Conservation (phyloP, 2,888 invertebrate genomes). For the Platypus cylindrus region DNA sequence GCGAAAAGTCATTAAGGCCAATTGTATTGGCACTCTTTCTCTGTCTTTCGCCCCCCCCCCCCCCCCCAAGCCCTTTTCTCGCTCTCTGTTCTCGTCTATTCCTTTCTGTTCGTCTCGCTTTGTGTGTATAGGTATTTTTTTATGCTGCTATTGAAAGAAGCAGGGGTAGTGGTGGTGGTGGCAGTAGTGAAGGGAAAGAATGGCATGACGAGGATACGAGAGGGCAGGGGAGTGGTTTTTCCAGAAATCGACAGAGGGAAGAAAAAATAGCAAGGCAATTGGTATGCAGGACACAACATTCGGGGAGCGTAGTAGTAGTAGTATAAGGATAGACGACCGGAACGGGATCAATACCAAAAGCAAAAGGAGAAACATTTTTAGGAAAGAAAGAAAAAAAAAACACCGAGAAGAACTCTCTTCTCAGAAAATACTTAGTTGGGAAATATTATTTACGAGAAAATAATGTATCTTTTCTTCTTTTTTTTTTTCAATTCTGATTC, state of each 20-base stretch:
- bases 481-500: too few species aligned
- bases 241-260: constrained; percentile 27
- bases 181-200: too few species aligned
- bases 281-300: constrained; percentile 49
- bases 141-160: constrained; percentile 16
- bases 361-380: constrained; percentile 36
- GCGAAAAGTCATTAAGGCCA: constrained; percentile 30
- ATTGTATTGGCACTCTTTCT: constrained; percentile 32
- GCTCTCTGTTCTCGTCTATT: too few species aligned
- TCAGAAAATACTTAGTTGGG: too few species aligned
- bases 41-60: too few species aligned
- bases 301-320: constrained; percentile 26
- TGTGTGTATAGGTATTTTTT: constrained; percentile 31
- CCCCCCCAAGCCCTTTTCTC: not conserved
- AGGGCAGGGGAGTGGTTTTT: constrained; percentile 14
- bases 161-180: constrained; percentile 18
- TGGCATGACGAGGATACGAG: too few species aligned
- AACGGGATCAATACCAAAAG: constrained; percentile 37
- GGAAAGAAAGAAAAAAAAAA: too few species aligned
- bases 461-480: too few species aligned
- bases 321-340: constrained; percentile 36
- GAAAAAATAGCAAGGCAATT: constrained; percentile 46
- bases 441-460: too few species aligned
- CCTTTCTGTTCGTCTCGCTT: too few species aligned
- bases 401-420: constrained; percentile 32